Evolutionary conservation across 2,797 vertebrate species (phyloP).

Genomic region (Artibeus jamaicensis): DNA sequence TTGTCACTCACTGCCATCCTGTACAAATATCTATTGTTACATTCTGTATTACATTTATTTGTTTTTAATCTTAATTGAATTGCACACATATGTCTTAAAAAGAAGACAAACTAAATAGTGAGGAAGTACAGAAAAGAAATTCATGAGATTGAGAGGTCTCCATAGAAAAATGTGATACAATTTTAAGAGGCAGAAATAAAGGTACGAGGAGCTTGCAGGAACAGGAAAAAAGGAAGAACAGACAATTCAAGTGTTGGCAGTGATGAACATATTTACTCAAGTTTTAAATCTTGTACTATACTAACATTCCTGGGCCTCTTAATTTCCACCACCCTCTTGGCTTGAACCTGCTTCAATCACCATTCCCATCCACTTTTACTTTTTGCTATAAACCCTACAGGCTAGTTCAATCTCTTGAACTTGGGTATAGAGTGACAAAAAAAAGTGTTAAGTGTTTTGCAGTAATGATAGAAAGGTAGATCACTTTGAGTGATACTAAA

Average conservation of each 20-base stretch:
- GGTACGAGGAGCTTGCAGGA: neutral
- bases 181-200: slow-evolving; percentile 1
- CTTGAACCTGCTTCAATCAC: neutral
- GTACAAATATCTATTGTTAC: neutral
- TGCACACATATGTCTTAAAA: neutral
- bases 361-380: neutral
- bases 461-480: slow-evolving; percentile 10
- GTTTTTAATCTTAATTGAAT: neutral
- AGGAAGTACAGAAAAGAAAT: neutral
- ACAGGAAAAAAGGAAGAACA: neutral
- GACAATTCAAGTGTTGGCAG: neutral
- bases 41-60: neutral
- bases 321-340: slow-evolving; percentile 12
- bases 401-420: slow-evolving; percentile 8
- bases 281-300: neutral
- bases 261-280: neutral
- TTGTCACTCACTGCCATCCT: neutral
- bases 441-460: slow-evolving; percentile 23
- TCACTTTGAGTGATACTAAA: neutral
- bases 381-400: neutral
- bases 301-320: neutral
- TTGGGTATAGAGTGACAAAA: neutral
- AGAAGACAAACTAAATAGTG: neutral
- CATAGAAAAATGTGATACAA: neutral
- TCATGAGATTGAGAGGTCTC: neutral